A percentile compares a stretch with the other conserved stretches of the same genome.
phyloP scores from a whole-genome alignment of 2,113 vertebrate species.

The Macquaria ambigua region DNA sequence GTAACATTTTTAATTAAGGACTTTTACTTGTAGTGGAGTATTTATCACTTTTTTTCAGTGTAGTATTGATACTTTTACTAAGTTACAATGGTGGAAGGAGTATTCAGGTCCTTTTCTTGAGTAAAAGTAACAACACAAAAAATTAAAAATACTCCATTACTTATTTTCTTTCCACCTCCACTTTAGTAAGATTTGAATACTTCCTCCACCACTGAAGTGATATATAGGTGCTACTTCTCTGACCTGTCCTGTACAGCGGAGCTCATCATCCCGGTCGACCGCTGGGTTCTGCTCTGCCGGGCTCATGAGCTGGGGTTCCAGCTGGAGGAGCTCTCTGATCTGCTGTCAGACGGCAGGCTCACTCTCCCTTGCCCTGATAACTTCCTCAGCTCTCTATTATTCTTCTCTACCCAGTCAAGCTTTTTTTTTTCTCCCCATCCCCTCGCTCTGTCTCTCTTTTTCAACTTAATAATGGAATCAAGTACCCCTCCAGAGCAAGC shows the following conservation, averaged over 20 bases:
- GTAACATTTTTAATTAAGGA: neutral
- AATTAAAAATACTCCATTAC: neutral
- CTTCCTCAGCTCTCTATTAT: slow-evolving; percentile 77
- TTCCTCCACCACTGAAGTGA: neutral
- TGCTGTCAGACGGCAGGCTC: slow-evolving; percentile 79
- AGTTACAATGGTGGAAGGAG: too few species aligned
- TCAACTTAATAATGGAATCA: slow-evolving; percentile 83
- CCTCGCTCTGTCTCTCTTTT: slow-evolving; percentile 75
- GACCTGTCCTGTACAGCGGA: slow-evolving; percentile 54
- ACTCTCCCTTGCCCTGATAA: slow-evolving; percentile 75
- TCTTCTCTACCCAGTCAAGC: slow-evolving; percentile 70
- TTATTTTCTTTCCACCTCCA: neutral
- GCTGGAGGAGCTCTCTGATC: slow-evolving; percentile 81
- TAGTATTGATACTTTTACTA: neutral
- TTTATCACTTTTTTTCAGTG: neutral
- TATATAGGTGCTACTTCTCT: slow-evolving; percentile 31
- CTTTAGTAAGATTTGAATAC: neutral
- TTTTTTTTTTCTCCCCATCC: slow-evolving; percentile 45
- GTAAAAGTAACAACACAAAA: neutral
- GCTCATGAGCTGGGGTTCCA: slow-evolving; percentile 71
- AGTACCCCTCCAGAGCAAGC: slow-evolving; percentile 75
- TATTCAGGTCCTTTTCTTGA: neutral
- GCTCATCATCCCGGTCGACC: slow-evolving; percentile 64
- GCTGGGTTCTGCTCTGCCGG: slow-evolving; percentile 61
- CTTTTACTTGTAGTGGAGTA: neutral